phyloP scores from a whole-genome alignment of 2,888 invertebrate species.

The Onthophagus sagittarius region DNA sequence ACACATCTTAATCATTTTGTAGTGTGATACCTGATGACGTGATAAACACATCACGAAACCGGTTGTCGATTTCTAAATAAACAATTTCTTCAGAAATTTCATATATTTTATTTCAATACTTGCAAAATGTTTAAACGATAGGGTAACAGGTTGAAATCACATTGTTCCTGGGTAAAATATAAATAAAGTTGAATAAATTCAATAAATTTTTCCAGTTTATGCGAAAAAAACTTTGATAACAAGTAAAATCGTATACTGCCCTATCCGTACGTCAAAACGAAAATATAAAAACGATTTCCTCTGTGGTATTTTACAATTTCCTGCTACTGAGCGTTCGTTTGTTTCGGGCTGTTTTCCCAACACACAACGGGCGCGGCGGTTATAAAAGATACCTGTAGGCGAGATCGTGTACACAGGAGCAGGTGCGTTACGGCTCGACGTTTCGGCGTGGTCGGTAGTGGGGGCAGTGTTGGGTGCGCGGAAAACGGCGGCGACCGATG shows the following conservation, averaged over 20 bases:
- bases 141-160: too few species aligned
- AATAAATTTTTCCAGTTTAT: neutral
- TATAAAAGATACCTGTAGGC: conserved; percentile 13
- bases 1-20: too few species aligned
- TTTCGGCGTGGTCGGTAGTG: neutral
- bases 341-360: conserved; percentile 6
- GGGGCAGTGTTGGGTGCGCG: neutral
- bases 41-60: too few species aligned
- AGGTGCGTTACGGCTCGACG: conserved; percentile 1
- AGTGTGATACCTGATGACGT: too few species aligned
- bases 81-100: too few species aligned
- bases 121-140: too few species aligned
- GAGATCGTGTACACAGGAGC: conserved; percentile 9
- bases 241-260: neutral
- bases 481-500: neutral
- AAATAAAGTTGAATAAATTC: neutral
- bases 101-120: too few species aligned
- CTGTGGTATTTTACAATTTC: neutral
- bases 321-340: conserved; percentile 2
- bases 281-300: conserved; percentile 2
- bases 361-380: conserved; percentile 1
- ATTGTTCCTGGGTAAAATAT: neutral
- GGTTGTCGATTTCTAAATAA: too few species aligned
- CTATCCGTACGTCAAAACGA: neutral
- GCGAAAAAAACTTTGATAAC: neutral